These are phyloP conservation scores for Xestoiulus laeticollis DNA, from an alignment of 2,888 invertebrate genomes.

Conservation along the genomic window DNA sequence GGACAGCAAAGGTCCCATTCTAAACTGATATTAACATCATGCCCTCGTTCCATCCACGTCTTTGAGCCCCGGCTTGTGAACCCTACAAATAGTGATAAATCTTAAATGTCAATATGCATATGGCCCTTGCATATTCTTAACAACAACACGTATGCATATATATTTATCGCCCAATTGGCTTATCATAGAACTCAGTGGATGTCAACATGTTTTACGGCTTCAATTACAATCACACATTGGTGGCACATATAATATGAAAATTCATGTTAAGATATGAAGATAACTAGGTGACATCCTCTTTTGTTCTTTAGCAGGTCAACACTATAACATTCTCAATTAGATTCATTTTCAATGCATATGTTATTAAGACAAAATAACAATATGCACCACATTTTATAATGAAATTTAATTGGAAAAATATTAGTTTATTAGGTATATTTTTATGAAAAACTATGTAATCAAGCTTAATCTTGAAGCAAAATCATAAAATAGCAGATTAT, in stretches of 20 bases:
- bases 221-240: not conserved
- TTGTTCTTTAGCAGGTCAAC: no score
- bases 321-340: no score
- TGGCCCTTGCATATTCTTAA: not conserved
- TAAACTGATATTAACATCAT: not conserved
- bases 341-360: no score
- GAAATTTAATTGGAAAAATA: no score
- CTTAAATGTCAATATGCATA: not conserved
- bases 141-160: not conserved
- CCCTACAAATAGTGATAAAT: not conserved
- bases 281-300: no score
- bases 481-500: no score
- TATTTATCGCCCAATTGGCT: not conserved
- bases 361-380: no score
- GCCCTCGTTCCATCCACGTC: not conserved
- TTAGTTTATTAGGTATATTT: no score
- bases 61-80: constrained; percentile 23
- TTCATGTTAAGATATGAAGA: no score
- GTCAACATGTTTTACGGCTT: not conserved
- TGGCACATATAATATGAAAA: not conserved
- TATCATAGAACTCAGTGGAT: not conserved
- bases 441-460: no score
- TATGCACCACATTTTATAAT: no score
- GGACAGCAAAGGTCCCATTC: not conserved
- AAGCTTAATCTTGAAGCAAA: no score